phyloP scores from a whole-genome alignment of 2,797 vertebrate genomes.

The Adelosebastes latens region DNA sequence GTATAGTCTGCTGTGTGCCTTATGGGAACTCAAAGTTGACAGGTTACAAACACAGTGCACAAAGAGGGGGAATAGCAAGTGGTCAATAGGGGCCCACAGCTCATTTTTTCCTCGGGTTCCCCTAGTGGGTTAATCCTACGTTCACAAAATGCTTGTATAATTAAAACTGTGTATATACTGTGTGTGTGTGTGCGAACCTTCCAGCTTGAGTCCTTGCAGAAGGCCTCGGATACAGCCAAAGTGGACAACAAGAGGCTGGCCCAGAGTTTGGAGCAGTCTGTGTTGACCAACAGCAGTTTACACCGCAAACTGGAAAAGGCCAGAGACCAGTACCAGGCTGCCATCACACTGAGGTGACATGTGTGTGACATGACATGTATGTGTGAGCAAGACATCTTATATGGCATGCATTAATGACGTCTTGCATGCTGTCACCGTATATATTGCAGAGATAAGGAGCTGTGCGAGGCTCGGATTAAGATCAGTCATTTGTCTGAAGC shows the following conservation, averaged over 20 bases:
- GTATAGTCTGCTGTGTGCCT: background rate
- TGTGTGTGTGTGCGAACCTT: background rate
- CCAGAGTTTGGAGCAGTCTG: conserved; percentile 70
- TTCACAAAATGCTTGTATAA: background rate
- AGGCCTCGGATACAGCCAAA: conserved; percentile 65
- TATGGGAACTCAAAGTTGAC: background rate
- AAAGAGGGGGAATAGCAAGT: background rate
- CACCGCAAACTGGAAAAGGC: conserved; percentile 66
- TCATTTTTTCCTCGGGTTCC: too few relatives aligned
- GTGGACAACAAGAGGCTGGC: conserved; percentile 77
- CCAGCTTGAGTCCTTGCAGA: conserved; percentile 75
- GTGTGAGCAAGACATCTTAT: background rate
- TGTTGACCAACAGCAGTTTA: conserved; percentile 66
- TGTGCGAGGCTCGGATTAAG: background rate
- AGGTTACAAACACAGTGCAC: background rate
- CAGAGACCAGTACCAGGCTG: conserved; percentile 62
- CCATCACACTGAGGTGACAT: conserved; percentile 54
- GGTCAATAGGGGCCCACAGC: too few relatives aligned
- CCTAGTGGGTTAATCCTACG: too few relatives aligned
- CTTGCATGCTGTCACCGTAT: background rate
- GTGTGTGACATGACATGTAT: background rate
- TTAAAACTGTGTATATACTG: background rate
- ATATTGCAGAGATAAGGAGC: conserved; percentile 21
- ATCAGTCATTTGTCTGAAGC: background rate
- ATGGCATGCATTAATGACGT: background rate